These are phyloP conservation scores for Neolamprologus fasciatus DNA, from an alignment of 2,113 vertebrate genomes.

Conservation along the genomic window DNA sequence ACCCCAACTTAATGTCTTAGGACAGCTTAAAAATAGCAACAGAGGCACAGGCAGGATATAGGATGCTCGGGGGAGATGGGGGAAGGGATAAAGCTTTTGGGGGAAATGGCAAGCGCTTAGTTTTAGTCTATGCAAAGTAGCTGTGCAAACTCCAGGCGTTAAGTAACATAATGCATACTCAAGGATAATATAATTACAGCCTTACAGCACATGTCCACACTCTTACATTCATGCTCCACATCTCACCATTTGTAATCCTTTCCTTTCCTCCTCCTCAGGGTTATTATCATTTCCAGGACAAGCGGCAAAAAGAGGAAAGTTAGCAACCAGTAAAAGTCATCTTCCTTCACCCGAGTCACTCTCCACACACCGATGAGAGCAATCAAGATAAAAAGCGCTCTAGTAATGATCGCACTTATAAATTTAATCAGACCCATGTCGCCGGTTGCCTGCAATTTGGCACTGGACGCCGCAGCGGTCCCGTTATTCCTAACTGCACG, in stretches of 20 bases:
- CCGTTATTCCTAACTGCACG: background rate
- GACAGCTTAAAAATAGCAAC: background rate
- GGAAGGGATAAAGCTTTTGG: background rate
- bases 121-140: background rate
- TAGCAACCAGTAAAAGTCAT: constrained; percentile 79
- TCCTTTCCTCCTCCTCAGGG: constrained; percentile 80
- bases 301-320: constrained; percentile 80
- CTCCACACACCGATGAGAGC: constrained; percentile 82
- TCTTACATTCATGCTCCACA: background rate
- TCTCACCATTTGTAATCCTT: constrained; percentile 92
- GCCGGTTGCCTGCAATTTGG: background rate
- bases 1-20: background rate
- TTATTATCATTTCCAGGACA: constrained; percentile 81
- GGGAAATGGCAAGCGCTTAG: background rate
- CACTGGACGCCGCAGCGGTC: background rate
- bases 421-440: constrained; percentile 73
- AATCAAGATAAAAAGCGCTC: constrained; percentile 80
- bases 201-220: background rate
- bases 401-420: constrained; percentile 75
- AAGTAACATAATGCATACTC: background rate
- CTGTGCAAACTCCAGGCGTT: background rate
- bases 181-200: background rate
- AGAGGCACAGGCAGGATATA: background rate
- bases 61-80: background rate
- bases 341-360: constrained; percentile 75